phyloP scores from a whole-genome alignment of 2,888 invertebrate species.

The Eupithecia dodoneata region DNA sequence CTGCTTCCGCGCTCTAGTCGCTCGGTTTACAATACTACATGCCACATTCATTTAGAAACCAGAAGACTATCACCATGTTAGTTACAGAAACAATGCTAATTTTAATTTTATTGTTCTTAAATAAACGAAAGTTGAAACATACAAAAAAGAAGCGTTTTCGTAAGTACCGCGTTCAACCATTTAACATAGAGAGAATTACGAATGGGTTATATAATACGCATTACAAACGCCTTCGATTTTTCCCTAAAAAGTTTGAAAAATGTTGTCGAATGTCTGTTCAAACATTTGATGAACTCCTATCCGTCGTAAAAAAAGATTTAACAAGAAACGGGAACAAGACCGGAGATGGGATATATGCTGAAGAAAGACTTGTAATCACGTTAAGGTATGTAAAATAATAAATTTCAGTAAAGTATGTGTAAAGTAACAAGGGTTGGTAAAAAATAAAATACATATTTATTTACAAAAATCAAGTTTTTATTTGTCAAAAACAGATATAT shows the following conservation, averaged over 20 bases:
- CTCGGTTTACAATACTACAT: constrained; percentile 1
- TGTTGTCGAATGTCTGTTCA: constrained; percentile 1
- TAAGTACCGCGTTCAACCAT: constrained; percentile 1
- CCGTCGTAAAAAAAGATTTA: constrained; percentile 1
- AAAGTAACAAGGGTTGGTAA: constrained; percentile 1
- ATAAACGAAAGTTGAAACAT: constrained; percentile 1
- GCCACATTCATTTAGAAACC: constrained; percentile 1
- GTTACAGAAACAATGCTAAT: constrained; percentile 1
- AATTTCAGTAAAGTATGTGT: constrained; percentile 1
- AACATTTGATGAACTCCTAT: constrained; percentile 1
- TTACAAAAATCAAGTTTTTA: constrained; percentile 1
- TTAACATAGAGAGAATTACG: constrained; percentile 1
- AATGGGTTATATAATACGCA: constrained; percentile 1
- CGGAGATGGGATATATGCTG: not conserved
- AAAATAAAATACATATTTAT: not conserved
- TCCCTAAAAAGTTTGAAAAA: constrained; percentile 1
- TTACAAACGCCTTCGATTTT: constrained; percentile 1
- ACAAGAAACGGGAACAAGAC: constrained; percentile 1
- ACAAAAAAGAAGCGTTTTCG: constrained; percentile 1
- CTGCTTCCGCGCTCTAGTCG: constrained; percentile 1
- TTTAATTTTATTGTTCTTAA: constrained; percentile 1
- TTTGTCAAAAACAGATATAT: constrained; percentile 1
- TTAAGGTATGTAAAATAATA: constrained; percentile 1
- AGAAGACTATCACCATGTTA: constrained; percentile 1
- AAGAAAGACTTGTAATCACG: constrained; percentile 1